Evolutionary conservation across 1,140 invertebrate genomes (phyloP), one percentile per base, ranked within the genome.

Genomic region (Eurosta solidaginis): DNA sequence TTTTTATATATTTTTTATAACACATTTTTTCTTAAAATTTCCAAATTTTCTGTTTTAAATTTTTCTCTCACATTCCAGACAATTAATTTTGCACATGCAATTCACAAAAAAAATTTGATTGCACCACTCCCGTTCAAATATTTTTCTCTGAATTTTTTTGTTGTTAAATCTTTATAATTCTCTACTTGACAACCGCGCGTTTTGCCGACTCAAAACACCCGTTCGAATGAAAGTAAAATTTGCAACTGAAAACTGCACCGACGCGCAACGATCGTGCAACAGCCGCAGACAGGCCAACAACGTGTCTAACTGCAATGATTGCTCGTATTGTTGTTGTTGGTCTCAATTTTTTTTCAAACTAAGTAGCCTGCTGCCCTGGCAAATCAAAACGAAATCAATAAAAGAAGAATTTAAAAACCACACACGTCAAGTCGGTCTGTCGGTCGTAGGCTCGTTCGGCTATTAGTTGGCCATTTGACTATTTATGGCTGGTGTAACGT

Each of bases 171-270:
- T n/a, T 17, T 68, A 68, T 6, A 6, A 22, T 44, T 74, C 20
- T 7, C 7, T 33, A n/a, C 14, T 40, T 27, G 40, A 25, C 5
- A 10, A 74, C 12, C 68, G 40, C 12, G 14, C 12, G 3, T 44
- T 14, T n/a, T 47, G 25, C n/a, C 50, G 5, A 27, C 2, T 27
- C n/a, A 54, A 68, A 76, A 73, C 80, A 83, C 85, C 85, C 83
- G 85, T 79, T 81, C 81, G 80, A 80, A 86, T 86, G 85, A 85
- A 86, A 86, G 85, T 86, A 85, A 86, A 86, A 86, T 84, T 84
- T 83, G 83, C 83, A 82, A 86, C 85, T 86, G 85, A 68, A 68
- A 68, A 68, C 59, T 36, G 33, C 54, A 63, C 6, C 29, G 54
- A 40, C 54, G 54, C 25, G 54, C 59, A 40, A 36, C 59, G 59